phyloP scores from a whole-genome alignment of 2,888 invertebrate species.

The Hydrotaea cyrtoneurina region DNA sequence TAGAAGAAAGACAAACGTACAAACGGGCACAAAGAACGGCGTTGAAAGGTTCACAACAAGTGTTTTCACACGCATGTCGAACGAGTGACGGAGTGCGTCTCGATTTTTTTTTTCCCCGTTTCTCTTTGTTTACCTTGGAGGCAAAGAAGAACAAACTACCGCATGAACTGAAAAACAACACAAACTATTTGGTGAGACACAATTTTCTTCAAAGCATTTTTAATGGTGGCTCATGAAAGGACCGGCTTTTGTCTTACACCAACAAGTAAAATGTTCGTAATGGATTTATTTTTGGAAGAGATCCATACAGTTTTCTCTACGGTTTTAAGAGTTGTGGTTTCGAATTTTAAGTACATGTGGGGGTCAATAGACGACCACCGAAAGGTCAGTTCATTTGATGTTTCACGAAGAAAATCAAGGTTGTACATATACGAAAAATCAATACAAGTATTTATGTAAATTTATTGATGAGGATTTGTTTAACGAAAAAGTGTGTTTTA shows the following conservation, averaged over 20 bases:
- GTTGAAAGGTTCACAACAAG: constrained; percentile 62
- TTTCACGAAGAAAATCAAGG: background rate
- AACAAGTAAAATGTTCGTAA: background rate
- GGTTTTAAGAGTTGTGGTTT: background rate
- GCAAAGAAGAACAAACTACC: background rate
- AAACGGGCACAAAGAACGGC: background rate
- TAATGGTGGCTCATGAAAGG: background rate
- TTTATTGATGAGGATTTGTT: no score
- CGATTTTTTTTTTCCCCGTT: background rate
- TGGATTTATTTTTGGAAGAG: background rate
- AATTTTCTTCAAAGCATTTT: constrained; percentile 1
- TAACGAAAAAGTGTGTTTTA: no score
- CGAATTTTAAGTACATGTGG: constrained; percentile 8
- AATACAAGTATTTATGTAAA: no score
- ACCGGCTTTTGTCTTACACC: background rate
- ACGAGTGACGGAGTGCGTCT: background rate
- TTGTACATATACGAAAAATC: background rate
- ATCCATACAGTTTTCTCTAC: background rate
- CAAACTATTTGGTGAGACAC: background rate
- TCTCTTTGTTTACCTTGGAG: background rate
- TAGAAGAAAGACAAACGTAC: no score
- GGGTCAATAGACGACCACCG: background rate
- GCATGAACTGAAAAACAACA: background rate
- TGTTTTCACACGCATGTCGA: constrained; percentile 57
- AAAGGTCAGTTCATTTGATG: background rate